These are phyloP conservation scores for Ptychodera flava DNA, from an alignment of 35 echinoderm and acorn worm genomes.

Conservation along the genomic window DNA sequence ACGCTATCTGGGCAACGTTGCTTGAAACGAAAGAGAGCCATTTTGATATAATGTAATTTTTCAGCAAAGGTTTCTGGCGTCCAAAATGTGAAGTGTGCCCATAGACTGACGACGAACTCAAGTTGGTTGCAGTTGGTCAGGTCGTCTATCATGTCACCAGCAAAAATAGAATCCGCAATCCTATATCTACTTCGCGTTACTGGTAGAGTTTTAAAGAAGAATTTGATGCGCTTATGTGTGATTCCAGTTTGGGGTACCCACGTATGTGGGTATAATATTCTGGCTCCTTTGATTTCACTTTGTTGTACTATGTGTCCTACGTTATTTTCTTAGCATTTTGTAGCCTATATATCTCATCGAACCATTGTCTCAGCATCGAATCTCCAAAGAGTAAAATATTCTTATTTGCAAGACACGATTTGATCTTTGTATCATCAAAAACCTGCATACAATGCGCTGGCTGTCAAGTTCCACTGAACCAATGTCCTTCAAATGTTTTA, in stretches of 20 bases:
- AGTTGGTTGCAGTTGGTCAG: conserved; percentile 21
- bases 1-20: conserved; percentile 14
- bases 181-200: neutral
- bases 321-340: neutral
- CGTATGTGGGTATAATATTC: neutral
- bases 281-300: neutral
- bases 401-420: neutral
- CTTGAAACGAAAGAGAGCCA: conserved; percentile 15
- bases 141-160: neutral
- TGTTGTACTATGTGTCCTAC: neutral
- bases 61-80: conserved; percentile 11
- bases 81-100: conserved; percentile 42
- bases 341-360: neutral
- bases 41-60: conserved; percentile 5
- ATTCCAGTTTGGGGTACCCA: neutral
- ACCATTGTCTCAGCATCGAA: neutral
- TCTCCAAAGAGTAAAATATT: neutral
- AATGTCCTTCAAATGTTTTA: neutral
- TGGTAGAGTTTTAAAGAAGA: neutral
- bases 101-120: conserved; percentile 27
- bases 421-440: neutral
- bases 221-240: neutral
- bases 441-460: neutral
- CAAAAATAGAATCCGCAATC: neutral
- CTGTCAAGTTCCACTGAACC: neutral